phyloP scores from a whole-genome alignment of 2,888 invertebrate genomes.

The Julus scandinavius region DNA sequence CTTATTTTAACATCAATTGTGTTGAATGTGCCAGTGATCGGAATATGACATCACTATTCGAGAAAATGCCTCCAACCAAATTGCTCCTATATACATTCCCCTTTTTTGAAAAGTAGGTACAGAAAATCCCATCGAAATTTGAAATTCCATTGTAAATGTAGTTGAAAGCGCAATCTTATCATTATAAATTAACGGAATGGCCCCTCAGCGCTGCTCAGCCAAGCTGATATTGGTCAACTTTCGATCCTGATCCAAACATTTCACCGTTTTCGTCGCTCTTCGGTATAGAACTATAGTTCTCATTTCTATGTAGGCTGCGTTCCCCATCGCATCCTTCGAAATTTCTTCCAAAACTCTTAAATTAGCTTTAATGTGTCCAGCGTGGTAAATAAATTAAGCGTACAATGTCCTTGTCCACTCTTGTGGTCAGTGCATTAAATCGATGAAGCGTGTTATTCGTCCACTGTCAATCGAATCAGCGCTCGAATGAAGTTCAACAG shows the following conservation, averaged over 20 bases:
- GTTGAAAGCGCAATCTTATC: too few species aligned
- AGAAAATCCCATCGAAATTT: too few species aligned
- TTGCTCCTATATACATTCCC: too few species aligned
- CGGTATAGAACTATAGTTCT: background rate
- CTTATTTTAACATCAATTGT: background rate
- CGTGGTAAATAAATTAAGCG: conserved; percentile 28
- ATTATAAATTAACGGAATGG: too few species aligned
- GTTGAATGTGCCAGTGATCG: background rate
- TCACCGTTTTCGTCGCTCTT: too few species aligned
- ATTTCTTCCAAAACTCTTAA: conserved; percentile 23
- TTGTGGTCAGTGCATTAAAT: conserved; percentile 23
- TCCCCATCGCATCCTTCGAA: background rate
- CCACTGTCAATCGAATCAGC: conserved; percentile 26
- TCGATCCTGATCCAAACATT: too few species aligned
- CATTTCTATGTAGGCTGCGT: background rate
- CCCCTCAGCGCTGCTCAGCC: too few species aligned
- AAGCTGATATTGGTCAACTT: too few species aligned
- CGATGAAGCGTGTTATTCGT: conserved; percentile 25
- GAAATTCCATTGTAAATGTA: too few species aligned
- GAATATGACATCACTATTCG: background rate
- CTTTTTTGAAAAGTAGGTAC: too few species aligned
- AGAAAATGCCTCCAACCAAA: background rate
- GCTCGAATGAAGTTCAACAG: conserved; percentile 28
- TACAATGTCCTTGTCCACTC: conserved; percentile 27
- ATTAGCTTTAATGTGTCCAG: conserved; percentile 22